phyloP scores from a whole-genome alignment of 2,113 vertebrate genomes.

The Poecilia latipinna region DNA sequence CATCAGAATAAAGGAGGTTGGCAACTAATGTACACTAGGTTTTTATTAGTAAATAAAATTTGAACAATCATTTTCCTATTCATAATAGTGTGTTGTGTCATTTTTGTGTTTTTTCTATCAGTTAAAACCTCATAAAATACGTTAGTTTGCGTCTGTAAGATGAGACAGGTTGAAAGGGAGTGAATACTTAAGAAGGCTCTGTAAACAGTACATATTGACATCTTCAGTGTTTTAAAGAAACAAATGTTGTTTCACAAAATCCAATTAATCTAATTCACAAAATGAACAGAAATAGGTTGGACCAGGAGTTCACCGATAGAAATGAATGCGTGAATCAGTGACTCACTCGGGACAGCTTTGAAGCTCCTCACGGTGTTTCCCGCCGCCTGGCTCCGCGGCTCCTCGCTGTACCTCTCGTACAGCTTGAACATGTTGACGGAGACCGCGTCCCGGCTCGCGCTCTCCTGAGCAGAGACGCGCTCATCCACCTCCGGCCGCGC shows the following conservation, averaged over 20 bases:
- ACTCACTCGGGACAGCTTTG: slow-evolving; percentile 85
- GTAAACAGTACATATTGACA: too few relatives aligned
- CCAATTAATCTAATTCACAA: too few relatives aligned
- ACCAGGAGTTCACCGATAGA: neutral
- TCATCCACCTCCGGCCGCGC: neutral
- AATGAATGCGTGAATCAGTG: neutral
- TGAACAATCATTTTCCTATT: neutral
- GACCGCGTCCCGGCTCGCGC: slow-evolving; percentile 80
- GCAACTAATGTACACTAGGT: neutral
- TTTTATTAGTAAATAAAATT: neutral
- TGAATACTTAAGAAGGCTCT: too few relatives aligned
- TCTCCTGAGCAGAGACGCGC: slow-evolving; percentile 57
- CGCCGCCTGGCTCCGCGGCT: slow-evolving; percentile 78
- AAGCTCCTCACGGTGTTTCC: slow-evolving; percentile 94
- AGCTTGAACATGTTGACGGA: slow-evolving; percentile 88
- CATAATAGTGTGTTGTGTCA: neutral
- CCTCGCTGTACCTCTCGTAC: slow-evolving; percentile 87
- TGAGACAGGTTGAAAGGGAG: neutral
- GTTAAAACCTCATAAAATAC: neutral
- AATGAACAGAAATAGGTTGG: too few relatives aligned
- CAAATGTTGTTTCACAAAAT: too few relatives aligned
- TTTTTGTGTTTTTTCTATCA: neutral
- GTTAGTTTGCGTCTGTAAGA: neutral
- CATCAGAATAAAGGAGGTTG: neutral
- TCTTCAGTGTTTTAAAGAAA: too few relatives aligned